Percentiles rank a stretch among this genome's conserved stretches.
These are phyloP conservation scores for Andrena trimmerana DNA, from an alignment of 2,888 invertebrate species.

Conservation along the genomic window DNA sequence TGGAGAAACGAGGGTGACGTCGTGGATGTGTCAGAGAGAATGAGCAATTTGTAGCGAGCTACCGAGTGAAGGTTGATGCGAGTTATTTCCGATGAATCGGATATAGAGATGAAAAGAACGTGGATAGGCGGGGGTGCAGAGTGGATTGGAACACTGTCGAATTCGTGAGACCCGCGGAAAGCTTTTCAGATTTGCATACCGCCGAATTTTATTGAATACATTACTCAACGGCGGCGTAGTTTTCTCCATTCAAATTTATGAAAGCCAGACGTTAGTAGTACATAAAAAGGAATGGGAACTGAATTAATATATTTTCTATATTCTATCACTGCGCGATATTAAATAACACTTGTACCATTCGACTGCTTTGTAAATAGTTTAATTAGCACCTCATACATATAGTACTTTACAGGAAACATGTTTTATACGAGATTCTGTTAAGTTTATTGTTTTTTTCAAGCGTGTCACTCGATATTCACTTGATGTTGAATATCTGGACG, in stretches of 20 bases:
- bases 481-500: neutral
- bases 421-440: no score
- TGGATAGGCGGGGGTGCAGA: constrained; percentile 25
- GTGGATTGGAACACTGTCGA: constrained; percentile 59
- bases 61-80: constrained; percentile 49
- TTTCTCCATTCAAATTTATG: constrained; percentile 29
- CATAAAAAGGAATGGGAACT: constrained; percentile 12
- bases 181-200: constrained; percentile 68
- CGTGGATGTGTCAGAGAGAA: constrained; percentile 20
- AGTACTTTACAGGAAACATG: no score
- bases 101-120: constrained; percentile 63
- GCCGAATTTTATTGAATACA: constrained; percentile 71
- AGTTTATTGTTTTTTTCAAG: neutral
- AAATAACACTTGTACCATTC: neutral
- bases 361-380: neutral
- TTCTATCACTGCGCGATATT: neutral
- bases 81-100: constrained; percentile 67
- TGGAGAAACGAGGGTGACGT: neutral
- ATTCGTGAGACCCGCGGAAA: constrained; percentile 57
- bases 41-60: constrained; percentile 39
- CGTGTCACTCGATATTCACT: neutral
- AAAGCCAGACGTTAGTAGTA: constrained; percentile 41
- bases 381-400: no score
- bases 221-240: constrained; percentile 59
- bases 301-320: constrained; percentile 16